phyloP scores from a whole-genome alignment of 2,888 invertebrate species.

The Calameuta pallipes region DNA sequence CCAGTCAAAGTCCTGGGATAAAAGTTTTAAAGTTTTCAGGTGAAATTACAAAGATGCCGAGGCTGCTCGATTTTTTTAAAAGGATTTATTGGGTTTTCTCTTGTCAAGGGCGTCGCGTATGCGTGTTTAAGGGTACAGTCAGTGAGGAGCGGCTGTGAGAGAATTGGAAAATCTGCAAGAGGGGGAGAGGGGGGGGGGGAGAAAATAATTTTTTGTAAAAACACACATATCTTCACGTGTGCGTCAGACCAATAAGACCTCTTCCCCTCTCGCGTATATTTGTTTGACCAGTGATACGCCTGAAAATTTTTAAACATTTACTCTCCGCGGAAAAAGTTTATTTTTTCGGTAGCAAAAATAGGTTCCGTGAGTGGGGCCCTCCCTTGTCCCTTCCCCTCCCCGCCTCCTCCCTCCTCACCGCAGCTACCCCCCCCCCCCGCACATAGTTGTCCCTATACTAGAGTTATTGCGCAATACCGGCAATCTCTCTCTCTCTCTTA shows the following conservation, averaged over 20 bases:
- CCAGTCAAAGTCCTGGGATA: no score
- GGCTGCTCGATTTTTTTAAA: neutral
- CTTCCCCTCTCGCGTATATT: slow-evolving; percentile 17
- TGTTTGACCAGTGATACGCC: slow-evolving; percentile 25
- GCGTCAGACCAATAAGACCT: slow-evolving; percentile 26
- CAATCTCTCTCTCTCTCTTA: neutral
- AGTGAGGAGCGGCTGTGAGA: neutral
- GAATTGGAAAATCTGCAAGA: neutral
- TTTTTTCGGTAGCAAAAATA: slow-evolving; percentile 23
- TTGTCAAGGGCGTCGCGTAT: neutral
- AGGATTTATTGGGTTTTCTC: neutral
- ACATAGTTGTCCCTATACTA: neutral
- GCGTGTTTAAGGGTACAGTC: neutral
- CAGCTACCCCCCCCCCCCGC: neutral
- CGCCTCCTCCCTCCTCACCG: neutral
- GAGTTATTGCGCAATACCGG: neutral
- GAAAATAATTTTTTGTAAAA: neutral
- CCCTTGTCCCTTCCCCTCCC: neutral
- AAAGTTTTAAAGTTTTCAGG: neutral
- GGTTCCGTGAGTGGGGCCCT: slow-evolving; percentile 18
- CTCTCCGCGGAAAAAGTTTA: slow-evolving; percentile 23
- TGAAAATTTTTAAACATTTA: slow-evolving; percentile 25
- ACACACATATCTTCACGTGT: slow-evolving; percentile 17
- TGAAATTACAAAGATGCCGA: neutral
- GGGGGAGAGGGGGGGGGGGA: neutral